phyloP scores from a whole-genome alignment of 2,797 vertebrate genomes.

The Lagodon rhomboides region DNA sequence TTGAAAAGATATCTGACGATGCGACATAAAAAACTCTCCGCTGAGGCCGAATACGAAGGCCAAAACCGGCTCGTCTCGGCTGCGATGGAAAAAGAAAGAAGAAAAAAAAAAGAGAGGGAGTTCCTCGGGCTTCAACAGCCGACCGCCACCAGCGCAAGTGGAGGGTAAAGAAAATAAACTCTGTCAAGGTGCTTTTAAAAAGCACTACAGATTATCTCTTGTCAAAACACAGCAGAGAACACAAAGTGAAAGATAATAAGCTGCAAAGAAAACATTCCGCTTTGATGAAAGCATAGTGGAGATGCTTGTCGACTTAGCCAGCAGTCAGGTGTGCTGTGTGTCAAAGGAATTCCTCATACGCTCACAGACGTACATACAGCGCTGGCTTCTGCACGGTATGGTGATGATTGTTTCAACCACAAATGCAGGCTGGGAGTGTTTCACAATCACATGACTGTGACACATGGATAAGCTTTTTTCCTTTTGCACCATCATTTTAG shows the following conservation, averaged over 20 bases:
- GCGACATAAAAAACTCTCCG: slow-evolving; percentile 25
- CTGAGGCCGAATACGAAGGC: neutral
- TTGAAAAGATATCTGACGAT: slow-evolving; percentile 46
- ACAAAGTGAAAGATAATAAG: slow-evolving; percentile 47
- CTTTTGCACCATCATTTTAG: no score
- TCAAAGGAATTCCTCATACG: slow-evolving; percentile 30
- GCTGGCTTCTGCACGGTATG: neutral
- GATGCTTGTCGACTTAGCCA: slow-evolving; percentile 56
- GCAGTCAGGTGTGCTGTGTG: slow-evolving; percentile 27
- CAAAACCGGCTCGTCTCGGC: neutral
- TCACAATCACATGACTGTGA: neutral
- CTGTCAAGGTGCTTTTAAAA: slow-evolving; percentile 18
- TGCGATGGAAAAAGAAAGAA: neutral
- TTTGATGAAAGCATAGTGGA: slow-evolving; percentile 36
- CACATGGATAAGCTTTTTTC: neutral
- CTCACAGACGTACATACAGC: neutral
- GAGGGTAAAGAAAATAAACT: slow-evolving; percentile 54
- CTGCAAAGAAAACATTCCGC: slow-evolving; percentile 55
- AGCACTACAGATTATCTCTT: slow-evolving; percentile 1
- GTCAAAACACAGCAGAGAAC: slow-evolving; percentile 38
- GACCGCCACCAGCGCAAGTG: neutral
- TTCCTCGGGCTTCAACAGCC: slow-evolving; percentile 10
- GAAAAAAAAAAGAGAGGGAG: neutral
- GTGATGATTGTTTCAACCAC: slow-evolving; percentile 1
- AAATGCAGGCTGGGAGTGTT: neutral